A percentile compares a stretch with the other conserved stretches of the same genome.
These are phyloP conservation scores for Parasteatoda lunata DNA, from an alignment of 2,888 invertebrate genomes.

Conservation along the genomic window DNA sequence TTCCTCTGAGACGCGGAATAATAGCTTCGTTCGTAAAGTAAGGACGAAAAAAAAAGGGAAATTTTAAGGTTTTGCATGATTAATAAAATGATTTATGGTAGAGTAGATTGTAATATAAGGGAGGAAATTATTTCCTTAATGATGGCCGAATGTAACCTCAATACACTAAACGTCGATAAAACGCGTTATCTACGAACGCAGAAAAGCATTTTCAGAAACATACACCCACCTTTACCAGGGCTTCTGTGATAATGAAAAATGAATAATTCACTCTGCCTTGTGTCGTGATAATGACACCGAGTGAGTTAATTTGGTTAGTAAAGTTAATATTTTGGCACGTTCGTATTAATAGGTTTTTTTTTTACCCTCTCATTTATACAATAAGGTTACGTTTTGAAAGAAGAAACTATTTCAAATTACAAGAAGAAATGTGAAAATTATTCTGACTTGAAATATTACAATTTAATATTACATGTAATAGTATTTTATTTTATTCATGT, in stretches of 20 bases:
- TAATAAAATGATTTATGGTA: slow-evolving; percentile 60
- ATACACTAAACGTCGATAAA: slow-evolving; percentile 57
- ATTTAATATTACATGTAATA: too few relatives aligned
- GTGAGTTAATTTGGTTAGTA: slow-evolving; percentile 24
- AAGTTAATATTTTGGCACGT: background rate
- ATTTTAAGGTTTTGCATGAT: slow-evolving; percentile 61
- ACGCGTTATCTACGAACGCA: slow-evolving; percentile 30
- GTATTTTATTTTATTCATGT: too few relatives aligned
- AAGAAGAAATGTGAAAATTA: too few relatives aligned
- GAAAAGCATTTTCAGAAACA: slow-evolving; percentile 1
- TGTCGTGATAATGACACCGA: slow-evolving; percentile 10
- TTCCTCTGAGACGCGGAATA: slow-evolving; percentile 30
- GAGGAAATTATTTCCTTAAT: slow-evolving; percentile 65
- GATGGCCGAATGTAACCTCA: slow-evolving; percentile 37
- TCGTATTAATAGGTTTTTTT: too few relatives aligned
- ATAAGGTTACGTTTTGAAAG: too few relatives aligned
- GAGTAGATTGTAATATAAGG: slow-evolving; percentile 43
- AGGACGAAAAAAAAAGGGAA: slow-evolving; percentile 13
- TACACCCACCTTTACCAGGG: background rate
- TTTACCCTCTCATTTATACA: too few relatives aligned
- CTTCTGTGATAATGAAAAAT: background rate
- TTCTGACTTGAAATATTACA: too few relatives aligned
- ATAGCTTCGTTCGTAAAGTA: slow-evolving; percentile 2
- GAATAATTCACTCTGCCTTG: slow-evolving; percentile 1
- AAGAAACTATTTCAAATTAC: too few relatives aligned